Percentiles rank a stretch among this genome's conserved stretches.
phyloP scores from a whole-genome alignment of 2,797 vertebrate species.

The Hybognathus amarus region DNA sequence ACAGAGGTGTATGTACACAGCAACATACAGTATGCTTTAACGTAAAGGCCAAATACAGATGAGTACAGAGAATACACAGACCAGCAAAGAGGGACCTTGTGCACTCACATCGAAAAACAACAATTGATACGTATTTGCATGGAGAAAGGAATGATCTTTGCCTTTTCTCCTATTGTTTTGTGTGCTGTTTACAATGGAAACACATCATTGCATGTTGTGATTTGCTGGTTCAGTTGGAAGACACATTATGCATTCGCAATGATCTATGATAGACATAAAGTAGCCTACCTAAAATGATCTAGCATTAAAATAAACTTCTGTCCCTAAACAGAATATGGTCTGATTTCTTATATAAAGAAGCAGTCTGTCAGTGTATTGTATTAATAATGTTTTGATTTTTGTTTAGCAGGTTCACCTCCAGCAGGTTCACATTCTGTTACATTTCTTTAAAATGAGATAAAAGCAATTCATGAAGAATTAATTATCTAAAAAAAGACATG shows the following conservation, averaged over 20 bases:
- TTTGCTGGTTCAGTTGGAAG: constrained; percentile 14
- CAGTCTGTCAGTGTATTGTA: not conserved
- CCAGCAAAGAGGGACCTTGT: constrained; percentile 18
- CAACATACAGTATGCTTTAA: not conserved
- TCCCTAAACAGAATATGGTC: not conserved
- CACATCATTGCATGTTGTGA: constrained; percentile 3
- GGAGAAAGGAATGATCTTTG: constrained; percentile 3
- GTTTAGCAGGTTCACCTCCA: not conserved
- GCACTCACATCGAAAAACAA: constrained; percentile 23
- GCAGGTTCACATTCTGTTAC: not conserved
- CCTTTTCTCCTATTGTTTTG: constrained; percentile 13
- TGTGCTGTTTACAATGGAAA: constrained; percentile 34
- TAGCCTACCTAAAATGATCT: constrained; percentile 8
- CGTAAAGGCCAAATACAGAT: constrained; percentile 18
- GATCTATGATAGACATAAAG: not conserved
- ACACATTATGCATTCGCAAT: constrained; percentile 26
- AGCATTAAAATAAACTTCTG: constrained; percentile 23
- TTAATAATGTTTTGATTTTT: not conserved
- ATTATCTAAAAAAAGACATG: not conserved
- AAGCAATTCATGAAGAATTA: not conserved
- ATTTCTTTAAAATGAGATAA: not conserved
- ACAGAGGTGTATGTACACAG: constrained; percentile 17
- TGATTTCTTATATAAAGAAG: constrained; percentile 3
- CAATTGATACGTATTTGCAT: constrained; percentile 35
- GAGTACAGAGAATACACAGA: not conserved